Evolutionary conservation across 2,113 vertebrate species (phyloP), one percentile per base, ranked within the genome.

Genomic region (Podarcis cretensis): DNA sequence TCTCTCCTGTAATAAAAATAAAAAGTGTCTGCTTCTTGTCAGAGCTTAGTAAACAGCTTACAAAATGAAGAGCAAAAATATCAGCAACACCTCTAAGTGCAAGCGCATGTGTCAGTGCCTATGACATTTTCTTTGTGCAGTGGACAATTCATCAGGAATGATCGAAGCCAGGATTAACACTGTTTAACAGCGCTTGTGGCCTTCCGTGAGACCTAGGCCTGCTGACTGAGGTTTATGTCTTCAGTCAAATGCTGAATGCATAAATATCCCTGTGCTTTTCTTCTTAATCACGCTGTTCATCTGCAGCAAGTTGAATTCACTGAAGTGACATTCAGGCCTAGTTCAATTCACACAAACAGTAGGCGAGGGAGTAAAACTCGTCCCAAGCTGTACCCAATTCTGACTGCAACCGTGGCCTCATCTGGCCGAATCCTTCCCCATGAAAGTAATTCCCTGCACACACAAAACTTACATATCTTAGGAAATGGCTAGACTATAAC

Each of bases 161-260:
- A 85, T 90, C 7, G 69, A 93, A 93, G 89, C 16, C 82, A 6
- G 23, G 85, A 77, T 87, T 88, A 90, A 89, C 90, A 35, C 7
- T 0, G 0, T 54, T 85, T 79, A 83, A 69, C 66, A 85, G 37
- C n/a, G 85, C 84, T 76, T 37, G 35, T 78, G 8, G 30, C 21
- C 6, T 43, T 89, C 68, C 8, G 88, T 59, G 0, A 0, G 75
- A 83, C 87, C 1, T 1, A 91, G 13, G 2, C 0, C 81, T 86
- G 89, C 63, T n/a, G 59, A 3, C 83, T 71, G 83, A 83, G 21
- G 2, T 13, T 74, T 87, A 65, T 35, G 32, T 59, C 5, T 80
- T n/a, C 73, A 88, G 74, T 86, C 40, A 59, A 87, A 74, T 0
- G 37, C 2, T 59, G 40, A 84, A 92, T 83, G 40, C 69, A 63